phyloP scores from a whole-genome alignment of 2,888 invertebrate species.

The Lycophotia porphyrea region DNA sequence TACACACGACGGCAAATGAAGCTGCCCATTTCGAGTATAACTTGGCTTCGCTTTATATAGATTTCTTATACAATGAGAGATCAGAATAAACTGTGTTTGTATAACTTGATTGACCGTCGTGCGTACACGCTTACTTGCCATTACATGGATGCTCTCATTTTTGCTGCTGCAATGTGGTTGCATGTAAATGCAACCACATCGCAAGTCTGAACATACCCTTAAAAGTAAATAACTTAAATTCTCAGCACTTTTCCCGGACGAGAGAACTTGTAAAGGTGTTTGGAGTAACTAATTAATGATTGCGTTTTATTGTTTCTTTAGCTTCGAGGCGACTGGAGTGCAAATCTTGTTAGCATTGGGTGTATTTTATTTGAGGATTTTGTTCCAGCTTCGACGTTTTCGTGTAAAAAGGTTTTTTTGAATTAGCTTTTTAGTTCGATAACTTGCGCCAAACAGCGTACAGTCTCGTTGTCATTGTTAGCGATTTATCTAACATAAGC shows the following conservation, averaged over 20 bases:
- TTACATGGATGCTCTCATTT: neutral
- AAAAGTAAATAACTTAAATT: constrained; percentile 36
- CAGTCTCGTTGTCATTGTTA: neutral
- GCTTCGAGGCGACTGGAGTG: constrained; percentile 14
- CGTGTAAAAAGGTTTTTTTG: neutral
- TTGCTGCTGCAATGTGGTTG: neutral
- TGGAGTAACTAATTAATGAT: constrained; percentile 46
- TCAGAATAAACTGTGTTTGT: too few relatives aligned
- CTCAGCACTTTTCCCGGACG: constrained; percentile 26
- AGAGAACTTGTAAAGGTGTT: constrained; percentile 35
- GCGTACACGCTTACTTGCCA: too few relatives aligned
- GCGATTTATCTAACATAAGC: neutral
- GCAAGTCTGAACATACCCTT: constrained; percentile 5
- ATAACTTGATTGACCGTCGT: too few relatives aligned
- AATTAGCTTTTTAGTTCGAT: neutral
- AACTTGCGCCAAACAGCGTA: neutral
- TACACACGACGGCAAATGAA: too few relatives aligned
- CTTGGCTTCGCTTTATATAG: too few relatives aligned
- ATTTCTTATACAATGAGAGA: too few relatives aligned
- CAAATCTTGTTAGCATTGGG: constrained; percentile 38
- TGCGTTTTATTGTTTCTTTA: constrained; percentile 48
- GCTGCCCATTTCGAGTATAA: too few relatives aligned
- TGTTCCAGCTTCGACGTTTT: neutral
- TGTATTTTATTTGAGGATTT: constrained; percentile 13
- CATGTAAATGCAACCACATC: too few relatives aligned